Evolutionary conservation across 2,113 vertebrate genomes (phyloP).

Genomic region (Orthonyx spaldingii): DNA sequence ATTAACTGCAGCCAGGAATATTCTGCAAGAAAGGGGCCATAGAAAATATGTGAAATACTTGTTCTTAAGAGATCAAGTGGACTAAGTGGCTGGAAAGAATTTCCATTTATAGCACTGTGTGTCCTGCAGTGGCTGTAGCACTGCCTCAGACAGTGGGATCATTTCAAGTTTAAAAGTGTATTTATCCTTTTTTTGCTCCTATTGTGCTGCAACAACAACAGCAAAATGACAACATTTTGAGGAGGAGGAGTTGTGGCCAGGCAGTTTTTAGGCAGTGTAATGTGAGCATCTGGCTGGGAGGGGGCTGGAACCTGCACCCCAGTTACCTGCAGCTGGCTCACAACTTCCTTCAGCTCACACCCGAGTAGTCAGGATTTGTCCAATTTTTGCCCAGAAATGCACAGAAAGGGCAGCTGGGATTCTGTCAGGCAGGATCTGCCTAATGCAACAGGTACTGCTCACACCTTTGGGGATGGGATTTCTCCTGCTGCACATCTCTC

Average conservation of each 20-base stretch:
- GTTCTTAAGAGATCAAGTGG: background rate
- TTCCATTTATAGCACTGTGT: background rate
- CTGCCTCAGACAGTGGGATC: background rate
- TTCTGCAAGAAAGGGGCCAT: background rate
- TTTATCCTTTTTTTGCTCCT: background rate
- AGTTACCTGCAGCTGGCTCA: background rate
- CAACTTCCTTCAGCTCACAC: background rate
- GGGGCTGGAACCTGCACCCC: background rate
- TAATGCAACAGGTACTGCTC: background rate
- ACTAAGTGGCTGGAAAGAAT: background rate
- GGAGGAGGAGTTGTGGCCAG: background rate
- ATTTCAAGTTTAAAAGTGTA: background rate
- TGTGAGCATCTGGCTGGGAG: background rate
- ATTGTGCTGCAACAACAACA: background rate
- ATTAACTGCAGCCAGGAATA: background rate
- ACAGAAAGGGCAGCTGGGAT: background rate
- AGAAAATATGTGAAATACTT: background rate
- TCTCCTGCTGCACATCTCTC: background rate
- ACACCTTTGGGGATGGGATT: background rate
- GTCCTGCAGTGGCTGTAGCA: background rate
- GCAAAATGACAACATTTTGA: background rate
- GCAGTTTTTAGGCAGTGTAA: background rate
- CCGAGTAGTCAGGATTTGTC: background rate
- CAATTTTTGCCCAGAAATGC: background rate
- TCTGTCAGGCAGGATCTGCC: background rate